phyloP scores from a whole-genome alignment of 2,113 vertebrate species.

The Falcunculus frontatus region DNA sequence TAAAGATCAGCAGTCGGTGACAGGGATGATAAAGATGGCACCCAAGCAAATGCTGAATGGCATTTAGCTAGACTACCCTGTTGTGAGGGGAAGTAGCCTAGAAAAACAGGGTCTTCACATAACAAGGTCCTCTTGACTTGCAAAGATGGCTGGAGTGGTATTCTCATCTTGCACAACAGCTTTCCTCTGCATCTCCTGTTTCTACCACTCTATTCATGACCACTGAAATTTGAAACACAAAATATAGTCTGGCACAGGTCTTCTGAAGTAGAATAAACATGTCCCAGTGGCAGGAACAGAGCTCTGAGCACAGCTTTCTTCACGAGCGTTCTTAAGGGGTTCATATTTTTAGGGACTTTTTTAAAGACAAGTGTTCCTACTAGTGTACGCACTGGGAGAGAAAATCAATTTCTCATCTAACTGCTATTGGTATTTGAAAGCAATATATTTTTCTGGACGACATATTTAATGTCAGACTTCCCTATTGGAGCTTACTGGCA shows the following conservation, averaged over 20 bases:
- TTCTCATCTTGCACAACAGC: not conserved
- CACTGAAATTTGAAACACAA: not conserved
- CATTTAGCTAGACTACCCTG: not conserved
- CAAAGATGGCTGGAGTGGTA: not conserved
- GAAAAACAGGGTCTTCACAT: not conserved
- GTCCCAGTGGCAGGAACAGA: not conserved
- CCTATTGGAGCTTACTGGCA: not conserved
- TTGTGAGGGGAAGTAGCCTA: not conserved
- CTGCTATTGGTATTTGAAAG: not conserved
- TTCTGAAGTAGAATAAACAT: not conserved
- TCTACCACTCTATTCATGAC: too few species aligned
- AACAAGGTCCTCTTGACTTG: not conserved
- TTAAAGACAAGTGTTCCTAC: not conserved
- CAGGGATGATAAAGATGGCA: not conserved
- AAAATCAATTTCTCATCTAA: not conserved
- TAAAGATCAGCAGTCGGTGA: not conserved
- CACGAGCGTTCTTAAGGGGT: not conserved
- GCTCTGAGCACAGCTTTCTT: not conserved
- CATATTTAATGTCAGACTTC: constrained; percentile 9
- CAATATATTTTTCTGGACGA: not conserved
- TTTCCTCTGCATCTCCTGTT: not conserved
- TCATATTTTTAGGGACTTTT: not conserved
- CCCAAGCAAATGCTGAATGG: not conserved
- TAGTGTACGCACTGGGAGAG: not conserved
- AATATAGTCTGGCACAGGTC: not conserved